phyloP scores from a whole-genome alignment of 2,797 vertebrate genomes.

The Propithecus deckenii region DNA sequence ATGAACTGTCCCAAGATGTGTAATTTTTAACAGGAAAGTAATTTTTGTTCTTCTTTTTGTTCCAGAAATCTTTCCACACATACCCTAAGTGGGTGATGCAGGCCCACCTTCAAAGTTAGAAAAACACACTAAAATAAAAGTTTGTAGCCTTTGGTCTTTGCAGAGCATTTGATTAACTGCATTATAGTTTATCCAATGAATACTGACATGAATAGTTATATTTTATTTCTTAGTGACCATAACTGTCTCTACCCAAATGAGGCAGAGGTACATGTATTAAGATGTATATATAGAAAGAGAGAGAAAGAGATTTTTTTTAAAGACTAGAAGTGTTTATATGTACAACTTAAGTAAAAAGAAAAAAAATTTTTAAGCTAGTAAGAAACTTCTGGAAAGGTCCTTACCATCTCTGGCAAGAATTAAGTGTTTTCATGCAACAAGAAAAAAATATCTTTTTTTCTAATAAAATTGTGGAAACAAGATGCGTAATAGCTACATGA shows the following conservation, averaged over 20 bases:
- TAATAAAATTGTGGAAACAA: constrained; percentile 1
- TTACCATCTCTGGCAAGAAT: not conserved
- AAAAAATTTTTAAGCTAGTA: not conserved
- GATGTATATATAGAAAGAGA: not conserved
- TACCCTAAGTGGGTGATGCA: not conserved
- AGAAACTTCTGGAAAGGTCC: not conserved
- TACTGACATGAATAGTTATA: not conserved
- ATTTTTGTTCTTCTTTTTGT: not conserved
- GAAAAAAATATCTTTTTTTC: not conserved
- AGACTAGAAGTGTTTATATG: not conserved
- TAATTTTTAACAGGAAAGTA: constrained; percentile 6
- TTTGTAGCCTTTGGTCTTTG: not conserved
- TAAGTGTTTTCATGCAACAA: not conserved
- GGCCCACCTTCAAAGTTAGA: not conserved
- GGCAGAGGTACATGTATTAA: not conserved
- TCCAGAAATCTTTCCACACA: not conserved
- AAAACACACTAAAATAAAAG: not conserved
- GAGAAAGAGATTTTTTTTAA: not conserved
- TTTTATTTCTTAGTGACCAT: not conserved
- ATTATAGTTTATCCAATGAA: not conserved
- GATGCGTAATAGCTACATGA: not conserved
- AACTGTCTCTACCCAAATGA: not conserved
- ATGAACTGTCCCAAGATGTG: not conserved
- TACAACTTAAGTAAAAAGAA: not conserved
- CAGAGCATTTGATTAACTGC: not conserved